Evolutionary conservation across 1,140 invertebrate genomes (phyloP), one percentile per base, ranked within the genome.

Genomic region (Drosophila kanapiae): DNA sequence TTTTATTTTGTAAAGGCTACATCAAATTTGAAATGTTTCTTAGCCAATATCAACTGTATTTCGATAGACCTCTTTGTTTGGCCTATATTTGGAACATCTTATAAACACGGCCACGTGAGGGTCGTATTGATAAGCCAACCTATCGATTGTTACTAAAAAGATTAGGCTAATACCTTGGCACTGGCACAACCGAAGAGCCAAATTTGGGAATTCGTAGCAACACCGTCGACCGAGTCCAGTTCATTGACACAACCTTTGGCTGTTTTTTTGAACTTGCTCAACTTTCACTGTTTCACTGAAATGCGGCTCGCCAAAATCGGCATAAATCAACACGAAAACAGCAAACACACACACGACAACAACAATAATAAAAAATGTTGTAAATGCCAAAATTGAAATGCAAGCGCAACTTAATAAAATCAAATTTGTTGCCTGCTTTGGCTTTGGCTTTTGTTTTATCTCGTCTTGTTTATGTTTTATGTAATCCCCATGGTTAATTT

Each of bases 281-380:
- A 88, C 84, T 88, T 88, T 88, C 84, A 88, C 84, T 88, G 69
- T 88, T 88, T 88, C 84, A 88, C 84, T 88, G 69, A 72, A 78
- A 54, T 8, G 56, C 76, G 69, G 62, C 74, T 64, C 48, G 74
- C 74, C 74, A 87, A 88, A 88, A 77, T 83, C 80, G 74, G 49
- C 64, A 78, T 45, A 78, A 78, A 70, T 70, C 75, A 78, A 70
- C 42, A 45, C 33, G 45, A 75, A 72, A 48, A 58, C 35, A 70
- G 14, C 7, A 47, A 14, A 64, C 29, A 75, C 40, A 67, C 57
- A 37, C 45, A 51, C 35, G 40, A 75, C 51, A 37, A 5, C 6
- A 40, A n/a, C 23, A 23, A 23, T 3, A 40, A 29, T 35, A 64
- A 68, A 81, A 85, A 74, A 81, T 67, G 61, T 85, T 81, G 82